A percentile compares a stretch with the other conserved stretches of the same genome.
Evolutionary conservation across 2,888 invertebrate species (phyloP).

Genomic region (Dynastes tityus): DNA sequence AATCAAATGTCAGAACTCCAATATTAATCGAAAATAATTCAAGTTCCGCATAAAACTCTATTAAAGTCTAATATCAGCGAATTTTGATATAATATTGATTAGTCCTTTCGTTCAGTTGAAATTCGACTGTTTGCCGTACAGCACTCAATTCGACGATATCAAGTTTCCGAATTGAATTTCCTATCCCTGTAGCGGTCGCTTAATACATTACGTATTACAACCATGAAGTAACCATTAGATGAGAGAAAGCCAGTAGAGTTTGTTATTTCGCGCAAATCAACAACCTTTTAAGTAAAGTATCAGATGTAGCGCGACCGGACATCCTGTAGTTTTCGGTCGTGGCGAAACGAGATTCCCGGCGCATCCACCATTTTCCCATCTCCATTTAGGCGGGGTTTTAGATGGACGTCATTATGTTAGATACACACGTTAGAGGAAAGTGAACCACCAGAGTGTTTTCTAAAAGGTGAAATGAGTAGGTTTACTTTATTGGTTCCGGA

Average conservation of each 20-base stretch:
- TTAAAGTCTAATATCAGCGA: no score
- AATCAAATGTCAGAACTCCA: no score
- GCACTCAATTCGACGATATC: conserved; percentile 48
- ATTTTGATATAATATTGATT: no score
- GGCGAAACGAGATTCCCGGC: no score
- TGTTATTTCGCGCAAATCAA: conserved; percentile 36
- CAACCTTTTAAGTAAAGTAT: conserved; percentile 50
- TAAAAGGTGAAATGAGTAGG: no score
- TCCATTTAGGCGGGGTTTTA: conserved; percentile 18
- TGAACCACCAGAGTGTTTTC: no score
- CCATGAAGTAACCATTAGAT: conserved; percentile 50
- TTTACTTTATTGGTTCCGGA: no score
- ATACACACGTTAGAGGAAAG: no score
- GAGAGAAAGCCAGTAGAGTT: conserved; percentile 38
- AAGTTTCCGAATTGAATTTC: conserved; percentile 58
- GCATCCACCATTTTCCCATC: conserved; percentile 25
- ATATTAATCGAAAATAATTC: no score
- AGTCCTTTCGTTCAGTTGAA: conserved; percentile 29
- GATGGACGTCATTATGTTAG: neutral
- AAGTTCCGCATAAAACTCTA: no score
- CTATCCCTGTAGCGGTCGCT: conserved; percentile 46
- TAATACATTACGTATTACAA: conserved; percentile 49
- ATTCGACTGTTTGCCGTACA: conserved; percentile 31
- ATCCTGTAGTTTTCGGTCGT: neutral
- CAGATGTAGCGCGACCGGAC: conserved; percentile 44